Base-by-base conservation (phyloP, 2,888 invertebrate genomes). In the Phania funesta region DNA sequence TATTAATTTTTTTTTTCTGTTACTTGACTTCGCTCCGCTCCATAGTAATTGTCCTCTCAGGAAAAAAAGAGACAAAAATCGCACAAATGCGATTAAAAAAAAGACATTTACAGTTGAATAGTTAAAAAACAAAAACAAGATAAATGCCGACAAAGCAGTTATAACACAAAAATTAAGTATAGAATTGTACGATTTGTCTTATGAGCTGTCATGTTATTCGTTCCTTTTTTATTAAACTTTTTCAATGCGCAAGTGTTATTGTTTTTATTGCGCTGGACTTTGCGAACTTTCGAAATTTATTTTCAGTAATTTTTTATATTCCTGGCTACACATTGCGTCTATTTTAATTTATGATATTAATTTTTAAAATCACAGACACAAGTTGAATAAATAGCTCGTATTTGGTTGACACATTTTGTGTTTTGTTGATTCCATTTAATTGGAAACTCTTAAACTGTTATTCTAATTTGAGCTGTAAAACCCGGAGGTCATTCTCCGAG, bases 161-260 rank as follows among this genome's bases (percentile, higher is more conserved):
- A 68, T 80, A 80, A 71, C 64, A 71, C 38, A 78, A 71, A n/a
- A 78, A 64, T 71, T 77, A 70, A 70, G 26, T 77, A 68, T 62
- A 77, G 60, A 77, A 65, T 81, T 81, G 81, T 77, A 68, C 71
- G 73, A 81, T 81, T 81, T 77, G 81, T 81, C 81, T 73, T 77
- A 67, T 65, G 64, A 71, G 71, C 71, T 71, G 78, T 78, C 78
- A 78, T 71, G 78, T 77, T 77, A 70, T n/a, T 77, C 29, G 52
- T 71, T 78, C 64, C 41, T 67, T 75, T 64, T 76, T 60, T 50
- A 65, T 65, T 54, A 1, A 60, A 22, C 35, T 62, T 73, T 35
- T 46, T 56, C 13, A 11, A 29, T 38, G 26, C 26, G 9, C 60
- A 60, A 11, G 20, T 48, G 48, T 22, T 70, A 32, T 52, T 38